Evolutionary conservation across 64 coral and sea anemone species (phyloP).

Genomic region (Stichodactyla mertensii): DNA sequence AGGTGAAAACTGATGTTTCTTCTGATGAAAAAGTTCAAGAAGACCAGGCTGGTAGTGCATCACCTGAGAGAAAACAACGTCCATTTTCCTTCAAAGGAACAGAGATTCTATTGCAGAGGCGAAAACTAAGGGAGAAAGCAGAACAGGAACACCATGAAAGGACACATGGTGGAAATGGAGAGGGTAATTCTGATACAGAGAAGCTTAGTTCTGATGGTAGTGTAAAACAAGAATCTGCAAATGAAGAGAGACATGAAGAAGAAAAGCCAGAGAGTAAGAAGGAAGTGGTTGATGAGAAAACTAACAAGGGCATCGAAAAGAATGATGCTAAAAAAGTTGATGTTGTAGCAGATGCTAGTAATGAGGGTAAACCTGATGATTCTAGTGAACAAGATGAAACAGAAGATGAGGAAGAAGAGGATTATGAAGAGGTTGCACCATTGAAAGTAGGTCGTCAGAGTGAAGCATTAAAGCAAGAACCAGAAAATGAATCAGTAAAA

Average conservation of each 20-base stretch:
- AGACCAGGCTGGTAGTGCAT: not conserved
- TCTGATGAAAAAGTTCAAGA: not conserved
- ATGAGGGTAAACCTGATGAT: not conserved
- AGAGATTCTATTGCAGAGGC: not conserved
- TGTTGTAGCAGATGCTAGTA: not conserved
- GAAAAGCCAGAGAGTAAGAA: not conserved
- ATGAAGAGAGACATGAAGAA: not conserved
- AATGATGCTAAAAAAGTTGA: not conserved
- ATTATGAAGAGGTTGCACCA: slow-evolving; percentile 13
- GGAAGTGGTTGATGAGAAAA: not conserved
- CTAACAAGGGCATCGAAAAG: not conserved
- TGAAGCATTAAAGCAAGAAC: not conserved
- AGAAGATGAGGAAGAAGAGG: slow-evolving; percentile 26
- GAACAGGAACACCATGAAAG: not conserved
- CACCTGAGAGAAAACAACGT: not conserved
- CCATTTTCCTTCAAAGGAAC: not conserved
- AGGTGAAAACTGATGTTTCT: too few species aligned
- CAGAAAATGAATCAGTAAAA: not conserved
- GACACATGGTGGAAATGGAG: not conserved
- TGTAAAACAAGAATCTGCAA: not conserved
- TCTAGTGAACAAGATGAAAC: not conserved
- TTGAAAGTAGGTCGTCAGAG: not conserved
- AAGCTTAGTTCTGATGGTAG: not conserved
- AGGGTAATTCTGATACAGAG: not conserved
- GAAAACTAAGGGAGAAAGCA: slow-evolving; percentile 1